Percentiles rank a stretch among this genome's conserved stretches.
phyloP scores from a whole-genome alignment of 2,797 vertebrate species.

The Scolopax bukidnonensis region DNA sequence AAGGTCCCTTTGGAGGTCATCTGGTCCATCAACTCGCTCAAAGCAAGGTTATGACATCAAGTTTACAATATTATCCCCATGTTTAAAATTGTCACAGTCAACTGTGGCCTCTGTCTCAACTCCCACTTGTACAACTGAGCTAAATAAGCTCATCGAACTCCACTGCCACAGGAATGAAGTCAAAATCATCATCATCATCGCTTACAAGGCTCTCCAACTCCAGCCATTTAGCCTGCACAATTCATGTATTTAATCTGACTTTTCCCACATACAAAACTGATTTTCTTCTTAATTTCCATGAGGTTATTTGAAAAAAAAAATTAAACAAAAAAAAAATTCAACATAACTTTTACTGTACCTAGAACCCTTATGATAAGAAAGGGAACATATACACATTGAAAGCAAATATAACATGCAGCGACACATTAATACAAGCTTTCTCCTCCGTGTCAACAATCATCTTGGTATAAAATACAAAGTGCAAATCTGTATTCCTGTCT shows the following conservation, averaged over 20 bases:
- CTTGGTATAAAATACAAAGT: background rate
- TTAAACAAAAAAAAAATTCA: background rate
- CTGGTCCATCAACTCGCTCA: background rate
- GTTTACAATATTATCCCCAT: background rate
- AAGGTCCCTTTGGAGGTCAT: background rate
- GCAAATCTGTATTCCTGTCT: background rate
- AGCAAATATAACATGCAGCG: background rate
- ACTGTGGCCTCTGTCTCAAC: background rate
- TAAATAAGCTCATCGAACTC: background rate
- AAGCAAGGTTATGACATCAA: background rate
- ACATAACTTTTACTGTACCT: background rate
- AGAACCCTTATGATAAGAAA: background rate
- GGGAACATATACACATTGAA: background rate
- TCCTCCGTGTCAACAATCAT: background rate
- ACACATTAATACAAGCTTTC: background rate
- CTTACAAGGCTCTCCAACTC: background rate
- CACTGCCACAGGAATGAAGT: background rate
- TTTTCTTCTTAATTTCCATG: background rate
- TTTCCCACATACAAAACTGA: fast-evolving
- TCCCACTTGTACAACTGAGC: background rate
- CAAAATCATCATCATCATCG: background rate
- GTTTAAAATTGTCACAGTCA: background rate
- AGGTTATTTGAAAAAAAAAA: background rate
- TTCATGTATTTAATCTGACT: background rate
- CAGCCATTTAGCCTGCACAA: fast-evolving